These are phyloP conservation scores for Oreochromis spilurus DNA, from an alignment of 2,113 vertebrate species.

Conservation along the genomic window DNA sequence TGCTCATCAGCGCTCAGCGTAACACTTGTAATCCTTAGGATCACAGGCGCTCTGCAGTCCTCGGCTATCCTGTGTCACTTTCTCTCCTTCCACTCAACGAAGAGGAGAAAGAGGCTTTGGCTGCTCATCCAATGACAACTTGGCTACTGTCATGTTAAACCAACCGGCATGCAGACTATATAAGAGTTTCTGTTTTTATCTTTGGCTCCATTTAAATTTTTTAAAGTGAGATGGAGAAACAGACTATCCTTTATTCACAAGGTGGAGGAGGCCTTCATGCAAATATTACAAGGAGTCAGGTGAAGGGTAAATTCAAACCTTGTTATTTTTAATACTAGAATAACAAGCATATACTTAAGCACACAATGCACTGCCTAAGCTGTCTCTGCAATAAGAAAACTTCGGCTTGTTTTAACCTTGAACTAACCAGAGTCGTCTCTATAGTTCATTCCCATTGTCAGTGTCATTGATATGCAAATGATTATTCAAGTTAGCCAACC, in stretches of 20 bases:
- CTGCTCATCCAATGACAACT: constrained; percentile 1
- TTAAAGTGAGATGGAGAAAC: neutral
- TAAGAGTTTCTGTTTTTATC: neutral
- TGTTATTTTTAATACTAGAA: neutral
- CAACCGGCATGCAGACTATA: neutral
- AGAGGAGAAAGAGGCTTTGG: neutral
- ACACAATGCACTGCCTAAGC: neutral
- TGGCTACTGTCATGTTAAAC: neutral
- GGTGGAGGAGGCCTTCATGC: neutral
- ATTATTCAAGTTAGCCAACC: neutral
- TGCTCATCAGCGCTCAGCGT: constrained; percentile 6
- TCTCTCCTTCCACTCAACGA: constrained; percentile 2
- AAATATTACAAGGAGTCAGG: neutral
- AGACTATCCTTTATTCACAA: constrained; percentile 30
- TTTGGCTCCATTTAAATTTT: constrained; percentile 19
- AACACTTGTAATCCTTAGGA: constrained; percentile 35
- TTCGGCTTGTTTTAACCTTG: constrained; percentile 32
- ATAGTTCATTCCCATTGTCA: constrained; percentile 7
- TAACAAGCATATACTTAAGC: neutral
- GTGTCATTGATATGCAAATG: constrained; percentile 58
- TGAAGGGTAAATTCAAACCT: neutral
- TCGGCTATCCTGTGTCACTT: neutral
- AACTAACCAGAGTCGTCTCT: constrained; percentile 2
- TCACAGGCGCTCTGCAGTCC: constrained; percentile 3
- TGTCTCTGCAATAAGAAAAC: neutral